Evolutionary conservation across 2,888 invertebrate genomes (phyloP), one percentile per base, ranked within the genome.

Genomic region (Scaptomyza parva): DNA sequence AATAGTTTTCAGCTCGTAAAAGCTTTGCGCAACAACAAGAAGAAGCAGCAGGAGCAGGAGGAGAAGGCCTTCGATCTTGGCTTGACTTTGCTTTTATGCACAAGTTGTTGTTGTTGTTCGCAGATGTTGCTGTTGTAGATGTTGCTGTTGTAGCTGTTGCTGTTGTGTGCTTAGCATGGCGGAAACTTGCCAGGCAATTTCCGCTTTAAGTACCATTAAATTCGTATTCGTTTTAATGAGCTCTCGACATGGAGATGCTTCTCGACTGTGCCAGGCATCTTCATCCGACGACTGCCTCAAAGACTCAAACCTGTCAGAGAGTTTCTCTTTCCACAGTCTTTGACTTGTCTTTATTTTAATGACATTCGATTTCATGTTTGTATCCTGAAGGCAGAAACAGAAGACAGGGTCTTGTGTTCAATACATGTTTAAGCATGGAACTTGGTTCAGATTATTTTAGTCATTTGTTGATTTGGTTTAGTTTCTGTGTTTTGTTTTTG

Each of bases 201-300:
- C 87, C 85, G 85, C 83, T 86, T 87, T 79, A 86, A 87, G 88
- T 86, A 81, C 86, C 87, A 87, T 87, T 86, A 86, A 86, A 86
- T 83, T 86, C 83, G 83, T 79, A 87, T 86, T 79, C 86, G 78
- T 87, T 83, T 86, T 86, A 86, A 86, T 86, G 87, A 86, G 87
- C 87, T 86, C 86, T 87, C 86, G 81, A 87, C 86, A 86, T 87
- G 83, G 83, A 75, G 80, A 78, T 8, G 7, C 26, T 26, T 26
- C 28, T 12, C 37, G n/a, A 17, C 79, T 76, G 76, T 73, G 68
- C 50, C 60, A 22, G 44, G 17, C 57, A 41, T 44, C 45, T 63
- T 65, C 53, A 69, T n/a, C n/a, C n/a, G n/a, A 60, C 53, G 70
- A 48, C 54, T 66, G 44, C 50, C n/a, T n/a, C n/a, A n/a, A n/a